Evolutionary conservation across 2,888 invertebrate genomes (phyloP).

Genomic region (Opisthograptis luteolata): DNA sequence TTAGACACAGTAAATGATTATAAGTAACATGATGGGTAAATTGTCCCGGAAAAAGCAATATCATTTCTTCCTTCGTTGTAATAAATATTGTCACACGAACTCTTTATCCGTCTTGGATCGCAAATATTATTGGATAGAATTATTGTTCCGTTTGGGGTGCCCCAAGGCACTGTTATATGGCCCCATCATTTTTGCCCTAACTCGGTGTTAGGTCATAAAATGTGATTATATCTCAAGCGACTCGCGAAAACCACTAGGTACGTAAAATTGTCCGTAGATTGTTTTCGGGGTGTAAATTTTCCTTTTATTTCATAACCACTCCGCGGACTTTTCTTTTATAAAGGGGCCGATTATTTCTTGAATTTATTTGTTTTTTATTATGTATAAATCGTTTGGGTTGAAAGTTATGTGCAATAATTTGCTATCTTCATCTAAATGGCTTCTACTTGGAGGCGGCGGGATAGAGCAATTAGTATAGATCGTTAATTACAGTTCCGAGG

Average conservation of each 20-base stretch:
- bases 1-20: no score
- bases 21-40: no score
- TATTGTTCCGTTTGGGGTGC: conserved; percentile 74
- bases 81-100: conserved; percentile 64
- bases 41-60: background rate
- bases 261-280: conserved; percentile 75
- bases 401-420: conserved; percentile 58
- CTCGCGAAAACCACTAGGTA: conserved; percentile 73
- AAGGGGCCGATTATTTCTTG: conserved; percentile 38
- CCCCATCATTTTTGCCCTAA: conserved; percentile 81
- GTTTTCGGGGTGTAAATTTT: conserved; percentile 68
- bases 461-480: conserved; percentile 68
- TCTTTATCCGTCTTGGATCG: conserved; percentile 67
- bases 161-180: conserved; percentile 69
- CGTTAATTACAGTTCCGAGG: conserved; percentile 58
- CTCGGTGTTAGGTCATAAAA: conserved; percentile 83
- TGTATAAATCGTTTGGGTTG: conserved; percentile 42
- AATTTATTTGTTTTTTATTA: conserved; percentile 45
- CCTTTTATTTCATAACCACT: conserved; percentile 64
- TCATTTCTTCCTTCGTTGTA: conserved; percentile 42
- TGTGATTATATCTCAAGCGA: conserved; percentile 78
- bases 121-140: conserved; percentile 77
- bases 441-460: conserved; percentile 51
- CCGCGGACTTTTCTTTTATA: conserved; percentile 49
- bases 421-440: conserved; percentile 76